phyloP scores from a whole-genome alignment of 1,140 invertebrate species.

The Leptoteleia sp. region DNA sequence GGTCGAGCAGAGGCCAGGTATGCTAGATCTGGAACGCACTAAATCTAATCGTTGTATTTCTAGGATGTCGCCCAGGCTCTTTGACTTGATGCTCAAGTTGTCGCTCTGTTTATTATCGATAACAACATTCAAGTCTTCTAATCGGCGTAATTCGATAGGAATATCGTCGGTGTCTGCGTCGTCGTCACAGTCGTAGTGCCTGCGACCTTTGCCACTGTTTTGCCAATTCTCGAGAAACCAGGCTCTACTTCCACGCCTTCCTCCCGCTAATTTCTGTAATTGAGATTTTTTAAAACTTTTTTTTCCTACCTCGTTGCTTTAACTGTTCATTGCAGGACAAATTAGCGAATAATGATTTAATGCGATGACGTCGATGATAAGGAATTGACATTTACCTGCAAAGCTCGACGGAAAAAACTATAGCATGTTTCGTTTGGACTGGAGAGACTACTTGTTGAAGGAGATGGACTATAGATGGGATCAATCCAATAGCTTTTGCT shows the following conservation, averaged over 20 bases:
- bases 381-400: no score
- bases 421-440: no score
- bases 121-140: constrained; percentile 86
- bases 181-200: constrained; percentile 82
- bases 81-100: constrained; percentile 86
- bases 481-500: no score
- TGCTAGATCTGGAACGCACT: constrained; percentile 87
- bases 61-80: constrained; percentile 90
- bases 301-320: no score
- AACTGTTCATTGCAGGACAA: no score
- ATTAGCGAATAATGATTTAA: no score
- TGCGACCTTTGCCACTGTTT: constrained; percentile 80
- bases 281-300: no score
- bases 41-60: constrained; percentile 85
- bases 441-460: no score
- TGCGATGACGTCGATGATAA: no score
- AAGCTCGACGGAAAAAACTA: no score
- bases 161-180: constrained; percentile 87
- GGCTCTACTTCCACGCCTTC: constrained; percentile 84
- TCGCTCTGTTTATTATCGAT: constrained; percentile 80
- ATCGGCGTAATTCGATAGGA: constrained; percentile 92
- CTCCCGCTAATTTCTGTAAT: constrained; percentile 87
- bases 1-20: constrained; percentile 84
- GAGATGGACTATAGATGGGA: no score
- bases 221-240: constrained; percentile 92